phyloP scores from a whole-genome alignment of 2,113 vertebrate genomes.

The Amphilophus citrinellus region DNA sequence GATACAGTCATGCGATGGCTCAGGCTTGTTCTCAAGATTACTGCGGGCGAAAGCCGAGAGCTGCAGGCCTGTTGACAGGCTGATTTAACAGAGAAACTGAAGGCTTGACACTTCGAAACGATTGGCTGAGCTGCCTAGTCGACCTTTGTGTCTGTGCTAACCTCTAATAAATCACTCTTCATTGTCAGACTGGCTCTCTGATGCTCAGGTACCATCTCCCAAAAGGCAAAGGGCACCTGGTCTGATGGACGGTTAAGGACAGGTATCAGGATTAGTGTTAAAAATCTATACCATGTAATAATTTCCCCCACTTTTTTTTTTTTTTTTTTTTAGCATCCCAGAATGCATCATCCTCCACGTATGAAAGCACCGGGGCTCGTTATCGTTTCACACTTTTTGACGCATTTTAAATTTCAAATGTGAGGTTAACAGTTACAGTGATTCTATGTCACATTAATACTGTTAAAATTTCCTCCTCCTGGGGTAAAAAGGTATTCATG shows the following conservation, averaged over 20 bases:
- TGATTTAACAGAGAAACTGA: slow-evolving; percentile 66
- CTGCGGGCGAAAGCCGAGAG: slow-evolving; percentile 25
- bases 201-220: slow-evolving; percentile 38
- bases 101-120: slow-evolving; percentile 65
- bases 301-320: background rate
- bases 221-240: slow-evolving; percentile 47
- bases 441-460: slow-evolving; percentile 3
- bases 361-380: background rate
- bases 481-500: background rate
- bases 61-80: slow-evolving; percentile 42
- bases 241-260: slow-evolving; percentile 38
- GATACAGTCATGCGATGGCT: background rate
- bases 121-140: slow-evolving; percentile 64
- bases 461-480: background rate
- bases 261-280: slow-evolving; percentile 36
- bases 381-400: slow-evolving; percentile 42
- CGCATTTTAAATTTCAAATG: slow-evolving; percentile 29
- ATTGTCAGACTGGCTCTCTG: slow-evolving; percentile 32
- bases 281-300: slow-evolving; percentile 17
- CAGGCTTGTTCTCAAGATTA: slow-evolving; percentile 25
- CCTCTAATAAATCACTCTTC: slow-evolving; percentile 67
- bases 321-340: no score
- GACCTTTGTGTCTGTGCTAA: slow-evolving; percentile 64
- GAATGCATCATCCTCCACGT: background rate
- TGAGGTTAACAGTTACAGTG: background rate